A percentile compares a stretch with the other conserved stretches of the same genome.
Conservation (phyloP, 2,888 invertebrate species). For the Troilus luridus region DNA sequence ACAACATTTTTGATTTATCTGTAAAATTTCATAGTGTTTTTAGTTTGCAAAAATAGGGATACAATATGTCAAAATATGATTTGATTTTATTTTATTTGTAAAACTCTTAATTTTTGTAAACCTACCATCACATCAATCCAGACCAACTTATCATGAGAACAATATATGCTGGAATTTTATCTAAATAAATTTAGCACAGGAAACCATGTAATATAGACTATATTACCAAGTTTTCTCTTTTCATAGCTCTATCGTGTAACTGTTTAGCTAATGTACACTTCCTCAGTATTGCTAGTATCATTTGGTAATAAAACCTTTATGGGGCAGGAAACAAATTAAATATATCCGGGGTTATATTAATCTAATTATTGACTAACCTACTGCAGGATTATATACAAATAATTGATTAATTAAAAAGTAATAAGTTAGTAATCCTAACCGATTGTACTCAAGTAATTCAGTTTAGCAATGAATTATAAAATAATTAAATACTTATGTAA, state of each 20-base stretch:
- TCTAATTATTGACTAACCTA: background rate
- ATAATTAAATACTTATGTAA: background rate
- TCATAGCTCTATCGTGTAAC: background rate
- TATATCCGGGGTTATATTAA: background rate
- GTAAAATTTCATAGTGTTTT: too few relatives aligned
- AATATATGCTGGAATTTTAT: too few relatives aligned
- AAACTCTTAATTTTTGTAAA: too few relatives aligned
- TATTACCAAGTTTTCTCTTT: too few relatives aligned
- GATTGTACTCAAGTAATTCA: background rate
- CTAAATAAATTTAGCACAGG: too few relatives aligned
- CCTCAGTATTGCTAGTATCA: background rate
- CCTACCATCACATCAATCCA: too few relatives aligned
- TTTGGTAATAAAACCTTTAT: background rate
- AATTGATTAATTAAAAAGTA: background rate
- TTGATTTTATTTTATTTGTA: too few relatives aligned
- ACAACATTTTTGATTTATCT: too few relatives aligned
- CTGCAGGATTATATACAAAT: background rate
- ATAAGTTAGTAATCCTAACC: background rate
- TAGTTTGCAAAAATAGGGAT: too few relatives aligned
- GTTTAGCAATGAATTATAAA: background rate
- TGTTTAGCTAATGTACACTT: background rate
- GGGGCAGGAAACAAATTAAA: background rate
- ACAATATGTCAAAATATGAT: too few relatives aligned
- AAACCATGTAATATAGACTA: too few relatives aligned
- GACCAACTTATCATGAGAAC: too few relatives aligned